phyloP scores from a whole-genome alignment of 1,140 invertebrate species.

The Hycleus cichorii region DNA sequence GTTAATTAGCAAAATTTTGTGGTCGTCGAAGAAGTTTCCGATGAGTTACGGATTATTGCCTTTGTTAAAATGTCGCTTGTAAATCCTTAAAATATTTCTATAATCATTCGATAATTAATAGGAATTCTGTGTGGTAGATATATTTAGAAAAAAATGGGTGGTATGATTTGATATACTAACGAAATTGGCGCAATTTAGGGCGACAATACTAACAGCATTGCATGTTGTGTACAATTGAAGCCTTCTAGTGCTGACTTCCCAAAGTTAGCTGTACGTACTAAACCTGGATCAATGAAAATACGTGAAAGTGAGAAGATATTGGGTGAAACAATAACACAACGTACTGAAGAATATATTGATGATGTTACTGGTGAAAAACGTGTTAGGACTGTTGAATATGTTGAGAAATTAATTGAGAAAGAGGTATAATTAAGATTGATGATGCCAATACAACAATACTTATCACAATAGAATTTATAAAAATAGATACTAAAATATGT shows the following conservation, averaged over 20 bases:
- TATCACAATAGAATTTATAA: not conserved
- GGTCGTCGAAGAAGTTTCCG: no score
- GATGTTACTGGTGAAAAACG: conserved; percentile 74
- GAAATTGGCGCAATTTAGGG: conserved; percentile 16
- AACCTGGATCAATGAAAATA: conserved; percentile 69
- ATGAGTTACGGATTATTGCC: no score
- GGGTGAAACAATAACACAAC: conserved; percentile 77
- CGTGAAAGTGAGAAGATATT: conserved; percentile 82
- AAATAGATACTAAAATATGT: not conserved
- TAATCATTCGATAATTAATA: no score
- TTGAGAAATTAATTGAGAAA: conserved; percentile 91
- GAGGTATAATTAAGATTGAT: conserved; percentile 59
- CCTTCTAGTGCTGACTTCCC: conserved; percentile 63
- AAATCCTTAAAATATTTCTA: no score
- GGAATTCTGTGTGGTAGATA: no score
- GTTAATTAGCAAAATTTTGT: no score
- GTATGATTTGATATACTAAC: no score
- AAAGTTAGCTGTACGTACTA: conserved; percentile 74
- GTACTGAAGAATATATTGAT: conserved; percentile 82
- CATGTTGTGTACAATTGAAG: conserved; percentile 41
- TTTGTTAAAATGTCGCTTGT: no score
- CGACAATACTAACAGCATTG: conserved; percentile 26
- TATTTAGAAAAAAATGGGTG: no score
- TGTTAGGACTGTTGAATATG: conserved; percentile 83
- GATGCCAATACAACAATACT: not conserved